A percentile compares a stretch with the other conserved stretches of the same genome.
Evolutionary conservation across 2,797 vertebrate genomes (phyloP).

Genomic region (Argentina silus): DNA sequence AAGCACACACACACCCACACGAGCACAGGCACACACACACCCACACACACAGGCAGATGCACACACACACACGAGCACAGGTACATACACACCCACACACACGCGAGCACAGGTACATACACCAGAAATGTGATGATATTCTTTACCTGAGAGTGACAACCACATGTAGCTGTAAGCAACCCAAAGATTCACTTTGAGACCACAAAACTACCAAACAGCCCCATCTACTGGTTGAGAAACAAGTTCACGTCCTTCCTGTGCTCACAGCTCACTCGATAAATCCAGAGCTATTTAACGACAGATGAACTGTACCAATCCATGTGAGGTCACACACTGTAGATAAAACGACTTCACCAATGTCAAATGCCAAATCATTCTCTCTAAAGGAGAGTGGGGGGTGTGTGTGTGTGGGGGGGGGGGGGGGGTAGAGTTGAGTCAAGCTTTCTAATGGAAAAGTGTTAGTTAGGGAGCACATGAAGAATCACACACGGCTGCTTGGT

Average conservation of each 20-base stretch:
- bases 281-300: background rate
- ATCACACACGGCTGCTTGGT: constrained; percentile 33
- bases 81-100: background rate
- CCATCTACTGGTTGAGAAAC: constrained; percentile 44
- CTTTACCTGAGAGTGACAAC: background rate
- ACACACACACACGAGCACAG: background rate
- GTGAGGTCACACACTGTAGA: background rate
- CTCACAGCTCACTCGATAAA: background rate
- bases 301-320: background rate
- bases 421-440: constrained; percentile 8
- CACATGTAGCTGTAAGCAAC: background rate
- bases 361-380: background rate
- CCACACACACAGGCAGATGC: background rate
- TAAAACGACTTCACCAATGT: background rate
- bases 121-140: background rate
- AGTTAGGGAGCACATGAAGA: background rate
- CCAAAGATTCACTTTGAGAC: background rate
- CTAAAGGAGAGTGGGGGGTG: background rate
- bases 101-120: background rate
- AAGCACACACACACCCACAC: too few relatives aligned
- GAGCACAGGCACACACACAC: too few relatives aligned
- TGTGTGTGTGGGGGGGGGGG: too few relatives aligned
- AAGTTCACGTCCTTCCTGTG: background rate
- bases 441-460: constrained; percentile 31
- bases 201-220: constrained; percentile 12